Percentiles rank a stretch among this genome's conserved stretches.
Conservation (phyloP, 1,140 invertebrate species). For the Drosophila navojoa region DNA sequence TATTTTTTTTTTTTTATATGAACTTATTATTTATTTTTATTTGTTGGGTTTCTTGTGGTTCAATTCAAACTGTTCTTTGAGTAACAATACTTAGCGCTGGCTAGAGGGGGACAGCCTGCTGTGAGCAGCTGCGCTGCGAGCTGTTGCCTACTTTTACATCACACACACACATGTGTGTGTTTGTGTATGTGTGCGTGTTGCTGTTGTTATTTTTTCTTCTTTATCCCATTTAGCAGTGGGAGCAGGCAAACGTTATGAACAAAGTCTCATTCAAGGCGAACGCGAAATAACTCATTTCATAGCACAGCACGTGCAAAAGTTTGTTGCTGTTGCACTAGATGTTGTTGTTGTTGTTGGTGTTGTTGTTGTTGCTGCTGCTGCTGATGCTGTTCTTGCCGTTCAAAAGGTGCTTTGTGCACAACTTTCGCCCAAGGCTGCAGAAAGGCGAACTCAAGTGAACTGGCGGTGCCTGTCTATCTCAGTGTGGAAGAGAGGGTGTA, state of each 20-base stretch:
- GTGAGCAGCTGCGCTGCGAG: conserved; percentile 30
- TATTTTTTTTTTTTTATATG: no score
- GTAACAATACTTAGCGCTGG: conserved; percentile 3
- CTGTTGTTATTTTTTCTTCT: neutral
- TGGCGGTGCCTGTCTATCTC: conserved; percentile 38
- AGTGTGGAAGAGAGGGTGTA: conserved; percentile 5
- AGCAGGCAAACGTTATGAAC: neutral
- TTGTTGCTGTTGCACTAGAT: neutral
- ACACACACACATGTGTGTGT: neutral
- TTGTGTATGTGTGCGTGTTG: neutral
- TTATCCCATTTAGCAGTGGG: conserved; percentile 17
- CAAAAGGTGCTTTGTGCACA: conserved; percentile 59
- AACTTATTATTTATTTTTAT: no score
- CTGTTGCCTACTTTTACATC: conserved; percentile 55
- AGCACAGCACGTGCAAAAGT: conserved; percentile 67
- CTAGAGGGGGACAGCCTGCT: conserved; percentile 29
- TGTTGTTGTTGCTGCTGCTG: conserved; percentile 13
- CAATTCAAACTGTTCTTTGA: conserved; percentile 7
- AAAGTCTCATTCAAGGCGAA: conserved; percentile 39
- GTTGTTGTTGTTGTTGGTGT: conserved; percentile 12
- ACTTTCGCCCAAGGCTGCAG: conserved; percentile 54
- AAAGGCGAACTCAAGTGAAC: conserved; percentile 35
- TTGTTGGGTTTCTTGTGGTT: neutral
- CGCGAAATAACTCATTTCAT: conserved; percentile 65
- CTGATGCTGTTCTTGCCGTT: conserved; percentile 13